Evolutionary conservation across 2,113 vertebrate genomes (phyloP), one percentile per base, ranked within the genome.

Genomic region (Piaya cayana): DNA sequence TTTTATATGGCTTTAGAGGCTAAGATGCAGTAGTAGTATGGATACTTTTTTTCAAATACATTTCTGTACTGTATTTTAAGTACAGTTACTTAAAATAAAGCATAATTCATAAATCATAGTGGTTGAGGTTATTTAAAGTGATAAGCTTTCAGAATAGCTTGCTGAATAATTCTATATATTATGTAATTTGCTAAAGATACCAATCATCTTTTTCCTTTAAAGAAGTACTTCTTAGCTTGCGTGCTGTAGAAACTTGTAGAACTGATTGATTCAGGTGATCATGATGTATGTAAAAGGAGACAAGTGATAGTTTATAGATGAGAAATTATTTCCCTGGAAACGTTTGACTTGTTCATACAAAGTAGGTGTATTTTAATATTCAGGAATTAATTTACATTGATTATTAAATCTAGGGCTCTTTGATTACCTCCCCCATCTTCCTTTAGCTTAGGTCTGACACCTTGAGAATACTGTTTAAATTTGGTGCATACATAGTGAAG

Each of bases 131-230:
- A 83, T 92, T 82, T 82, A 60, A 92, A 90, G 59, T 79, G 15
- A 49, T 82, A 88, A 72, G 45, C 82, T 76, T 93, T 80, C 76
- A 88, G 82, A 95, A 92, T 92, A 90, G 43, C 82, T 80, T 90
- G 26, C 69, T 88, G 60, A 95, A 59, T 83, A 91, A 92, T 86
- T 82, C 25, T 30, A n/a, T 79, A 17, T 52, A 62, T 94, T 95
- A 87, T 82, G 43, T 96, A 92, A 92, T 94, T 90, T 93, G 45
- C 82, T 93, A 65, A 97, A 95, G 91, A 70, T 86, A 88, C 10
- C 30, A 18, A 65, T 88, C 71, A 49, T n/a, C 34, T 63, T 55
- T 94, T 88, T 87, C 22, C 2, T 67, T 94, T 82, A 93, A 88
- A 64, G 52, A 88, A 90, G 36, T 74, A 74, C 34, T 86, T 90